These are phyloP conservation scores for Notothenia coriiceps DNA, from an alignment of 2,113 vertebrate species.

Conservation along the genomic window DNA sequence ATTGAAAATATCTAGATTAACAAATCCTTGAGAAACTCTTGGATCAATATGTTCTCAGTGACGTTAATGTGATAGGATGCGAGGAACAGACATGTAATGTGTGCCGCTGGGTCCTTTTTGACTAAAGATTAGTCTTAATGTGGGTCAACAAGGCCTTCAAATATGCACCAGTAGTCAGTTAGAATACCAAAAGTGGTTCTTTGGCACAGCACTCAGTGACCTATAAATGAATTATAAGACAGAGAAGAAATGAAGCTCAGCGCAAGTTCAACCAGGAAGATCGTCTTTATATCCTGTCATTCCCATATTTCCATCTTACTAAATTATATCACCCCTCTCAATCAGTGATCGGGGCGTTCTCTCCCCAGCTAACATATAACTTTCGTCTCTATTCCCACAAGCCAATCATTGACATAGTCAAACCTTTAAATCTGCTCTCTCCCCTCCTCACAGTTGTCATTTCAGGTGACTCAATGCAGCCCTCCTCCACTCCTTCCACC, in stretches of 20 bases:
- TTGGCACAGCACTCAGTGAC: conserved; percentile 1
- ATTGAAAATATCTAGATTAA: background rate
- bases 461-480: too few relatives aligned
- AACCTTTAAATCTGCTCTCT: too few relatives aligned
- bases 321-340: too few relatives aligned
- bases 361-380: too few relatives aligned
- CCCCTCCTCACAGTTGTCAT: too few relatives aligned
- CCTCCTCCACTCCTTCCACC: too few relatives aligned
- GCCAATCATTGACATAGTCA: too few relatives aligned
- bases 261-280: too few relatives aligned
- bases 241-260: background rate
- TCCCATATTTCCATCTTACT: too few relatives aligned
- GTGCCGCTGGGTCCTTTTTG: background rate
- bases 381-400: too few relatives aligned
- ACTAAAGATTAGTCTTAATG: conserved; percentile 10
- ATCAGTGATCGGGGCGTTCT: too few relatives aligned
- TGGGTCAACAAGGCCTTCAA: conserved; percentile 21
- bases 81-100: background rate
- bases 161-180: conserved; percentile 15
- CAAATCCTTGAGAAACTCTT: conserved; percentile 8
- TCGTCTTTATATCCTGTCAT: too few relatives aligned
- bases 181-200: conserved; percentile 25
- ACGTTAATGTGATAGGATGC: conserved; percentile 12
- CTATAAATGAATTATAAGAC: background rate
- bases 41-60: background rate